A percentile compares a stretch with the other conserved stretches of the same genome.
Conservation (phyloP, 2,113 vertebrate genomes). For the Delphinapterus leucas region DNA sequence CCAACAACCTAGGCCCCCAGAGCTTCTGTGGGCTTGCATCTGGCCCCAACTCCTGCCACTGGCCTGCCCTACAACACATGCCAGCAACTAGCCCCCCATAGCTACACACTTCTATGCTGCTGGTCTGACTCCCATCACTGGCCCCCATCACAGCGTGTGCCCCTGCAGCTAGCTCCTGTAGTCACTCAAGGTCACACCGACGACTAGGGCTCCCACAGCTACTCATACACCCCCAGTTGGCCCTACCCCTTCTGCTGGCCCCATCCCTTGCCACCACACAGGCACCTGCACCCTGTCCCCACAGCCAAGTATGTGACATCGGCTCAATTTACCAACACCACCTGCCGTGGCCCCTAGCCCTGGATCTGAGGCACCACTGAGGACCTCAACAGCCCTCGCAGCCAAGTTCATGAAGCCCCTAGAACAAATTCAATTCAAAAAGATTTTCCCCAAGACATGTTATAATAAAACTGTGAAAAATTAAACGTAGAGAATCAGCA, state of each 20-base stretch:
- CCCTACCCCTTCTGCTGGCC: not conserved
- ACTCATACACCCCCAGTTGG: not conserved
- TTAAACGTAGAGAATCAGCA: not conserved
- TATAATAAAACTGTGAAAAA: not conserved
- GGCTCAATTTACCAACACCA: not conserved
- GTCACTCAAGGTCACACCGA: not conserved
- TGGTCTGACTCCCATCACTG: not conserved
- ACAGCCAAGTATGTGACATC: not conserved
- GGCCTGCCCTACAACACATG: not conserved
- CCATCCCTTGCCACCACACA: not conserved
- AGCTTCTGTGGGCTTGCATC: not conserved
- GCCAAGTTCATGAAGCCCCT: not conserved
- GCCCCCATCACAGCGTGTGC: not conserved
- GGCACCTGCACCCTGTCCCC: not conserved
- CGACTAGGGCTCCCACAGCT: not conserved
- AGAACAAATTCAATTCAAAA: not conserved
- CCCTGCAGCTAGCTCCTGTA: not conserved
- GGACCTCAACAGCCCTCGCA: not conserved
- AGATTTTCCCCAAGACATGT: not conserved
- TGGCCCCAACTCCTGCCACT: not conserved
- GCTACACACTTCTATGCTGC: not conserved
- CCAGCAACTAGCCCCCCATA: not conserved
- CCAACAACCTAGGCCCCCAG: not conserved
- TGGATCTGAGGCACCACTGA: not conserved
- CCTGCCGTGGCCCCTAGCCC: not conserved